Evolutionary conservation across 2,113 vertebrate genomes (phyloP).

Genomic region (Varanus komodoensis): DNA sequence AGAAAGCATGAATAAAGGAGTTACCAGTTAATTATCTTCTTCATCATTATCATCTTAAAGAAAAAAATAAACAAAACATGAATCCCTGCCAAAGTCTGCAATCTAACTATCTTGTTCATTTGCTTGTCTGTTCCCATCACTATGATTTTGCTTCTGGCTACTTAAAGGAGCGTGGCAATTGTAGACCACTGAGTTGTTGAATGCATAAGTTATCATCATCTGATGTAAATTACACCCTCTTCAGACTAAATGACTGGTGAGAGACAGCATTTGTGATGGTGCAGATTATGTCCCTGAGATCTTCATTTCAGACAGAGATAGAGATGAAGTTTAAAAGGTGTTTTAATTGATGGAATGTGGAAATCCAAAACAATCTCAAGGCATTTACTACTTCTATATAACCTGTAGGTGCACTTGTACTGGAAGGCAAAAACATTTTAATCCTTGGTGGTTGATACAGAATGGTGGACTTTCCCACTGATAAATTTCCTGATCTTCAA

Average conservation of each 20-base stretch:
- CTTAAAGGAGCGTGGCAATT: not conserved
- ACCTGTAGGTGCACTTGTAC: not conserved
- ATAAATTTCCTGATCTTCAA: too few species aligned
- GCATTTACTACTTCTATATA: slow-evolving; percentile 20
- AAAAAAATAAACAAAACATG: not conserved
- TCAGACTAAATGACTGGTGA: slow-evolving; percentile 8
- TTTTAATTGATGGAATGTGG: slow-evolving; percentile 23
- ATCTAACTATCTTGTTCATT: not conserved
- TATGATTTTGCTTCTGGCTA: not conserved
- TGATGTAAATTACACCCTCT: slow-evolving; percentile 16
- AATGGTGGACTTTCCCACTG: not conserved
- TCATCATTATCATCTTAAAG: not conserved
- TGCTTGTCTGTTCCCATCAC: not conserved
- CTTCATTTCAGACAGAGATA: slow-evolving; percentile 17
- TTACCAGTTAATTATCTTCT: not conserved
- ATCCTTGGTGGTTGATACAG: not conserved
- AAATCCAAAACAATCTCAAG: slow-evolving; percentile 50
- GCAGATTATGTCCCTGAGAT: slow-evolving; percentile 16
- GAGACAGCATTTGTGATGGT: not conserved
- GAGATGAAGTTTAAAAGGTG: slow-evolving; percentile 4
- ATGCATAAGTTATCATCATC: not conserved
- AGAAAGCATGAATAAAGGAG: not conserved
- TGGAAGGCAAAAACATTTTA: slow-evolving; percentile 40
- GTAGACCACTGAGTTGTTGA: not conserved
- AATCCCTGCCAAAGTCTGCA: not conserved